Evolutionary conservation across 1,140 invertebrate species (phyloP).

Genomic region (Asbolus verrucosus): DNA sequence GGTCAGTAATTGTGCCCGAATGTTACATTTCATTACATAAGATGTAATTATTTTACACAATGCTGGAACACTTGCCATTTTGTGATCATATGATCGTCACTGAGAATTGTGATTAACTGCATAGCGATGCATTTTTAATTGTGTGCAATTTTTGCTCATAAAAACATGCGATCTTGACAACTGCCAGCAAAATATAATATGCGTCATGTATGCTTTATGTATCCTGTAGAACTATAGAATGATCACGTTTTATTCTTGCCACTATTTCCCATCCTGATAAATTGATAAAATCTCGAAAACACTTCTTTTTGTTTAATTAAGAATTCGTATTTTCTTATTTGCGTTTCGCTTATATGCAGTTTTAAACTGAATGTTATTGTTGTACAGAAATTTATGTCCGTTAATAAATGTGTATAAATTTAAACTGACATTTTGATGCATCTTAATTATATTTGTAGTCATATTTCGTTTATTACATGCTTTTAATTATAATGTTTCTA

Average conservation of each 20-base stretch:
- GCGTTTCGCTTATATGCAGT: neutral
- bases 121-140: conserved; percentile 47
- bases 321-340: conserved; percentile 16
- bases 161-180: conserved; percentile 56
- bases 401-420: conserved; percentile 22
- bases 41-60: neutral
- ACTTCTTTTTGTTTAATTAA: conserved; percentile 8
- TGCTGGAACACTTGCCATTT: conserved; percentile 2
- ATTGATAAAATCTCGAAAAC: conserved; percentile 16
- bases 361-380: conserved; percentile 17
- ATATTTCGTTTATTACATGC: conserved; percentile 15
- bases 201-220: conserved; percentile 48
- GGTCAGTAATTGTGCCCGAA: too few relatives aligned
- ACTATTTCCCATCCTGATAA: conserved; percentile 37
- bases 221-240: conserved; percentile 49
- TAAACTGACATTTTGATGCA: conserved; percentile 26
- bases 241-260: conserved; percentile 27
- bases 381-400: conserved; percentile 10
- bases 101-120: conserved; percentile 43
- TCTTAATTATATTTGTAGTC: conserved; percentile 29
- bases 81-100: conserved; percentile 13
- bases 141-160: conserved; percentile 45
- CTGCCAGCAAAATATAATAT: conserved; percentile 31
- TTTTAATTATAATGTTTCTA: conserved; percentile 9
- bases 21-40: neutral